These are phyloP conservation scores for Eumerus sabulonum DNA, from an alignment of 2,888 invertebrate genomes.

Conservation along the genomic window DNA sequence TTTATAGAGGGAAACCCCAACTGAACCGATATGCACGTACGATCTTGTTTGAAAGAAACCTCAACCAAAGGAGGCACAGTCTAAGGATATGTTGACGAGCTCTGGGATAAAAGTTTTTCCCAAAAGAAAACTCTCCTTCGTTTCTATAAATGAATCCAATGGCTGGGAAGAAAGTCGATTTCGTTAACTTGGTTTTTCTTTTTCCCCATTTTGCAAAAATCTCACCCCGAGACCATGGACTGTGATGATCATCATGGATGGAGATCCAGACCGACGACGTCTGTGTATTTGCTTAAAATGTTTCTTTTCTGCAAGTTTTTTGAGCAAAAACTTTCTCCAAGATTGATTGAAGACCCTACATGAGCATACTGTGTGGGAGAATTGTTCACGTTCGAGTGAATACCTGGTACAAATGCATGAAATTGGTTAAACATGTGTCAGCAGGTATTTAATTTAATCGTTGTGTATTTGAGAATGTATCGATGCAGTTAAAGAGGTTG, in stretches of 20 bases:
- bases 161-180: slow-evolving; percentile 61
- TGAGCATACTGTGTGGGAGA: background rate
- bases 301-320: slow-evolving; percentile 30
- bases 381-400: background rate
- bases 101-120: slow-evolving; percentile 28
- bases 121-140: slow-evolving; percentile 26
- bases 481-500: background rate
- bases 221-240: slow-evolving; percentile 3
- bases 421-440: slow-evolving; percentile 58
- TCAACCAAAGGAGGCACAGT: slow-evolving; percentile 10
- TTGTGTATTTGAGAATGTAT: slow-evolving; percentile 31
- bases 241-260: slow-evolving; percentile 9
- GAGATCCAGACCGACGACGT: background rate
- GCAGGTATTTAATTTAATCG: slow-evolving; percentile 52
- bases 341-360: slow-evolving; percentile 38
- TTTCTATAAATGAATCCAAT: slow-evolving; percentile 51
- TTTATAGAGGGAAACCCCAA: slow-evolving; percentile 10
- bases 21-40: slow-evolving; percentile 57
- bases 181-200: slow-evolving; percentile 39
- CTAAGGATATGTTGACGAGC: slow-evolving; percentile 18
- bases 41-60: slow-evolving; percentile 49
- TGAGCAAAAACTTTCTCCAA: slow-evolving; percentile 27
- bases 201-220: slow-evolving; percentile 5
- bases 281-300: slow-evolving; percentile 11
- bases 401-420: slow-evolving; percentile 53